phyloP scores from a whole-genome alignment of 2,797 vertebrate genomes.

The Aselliscus stoliczkanus region DNA sequence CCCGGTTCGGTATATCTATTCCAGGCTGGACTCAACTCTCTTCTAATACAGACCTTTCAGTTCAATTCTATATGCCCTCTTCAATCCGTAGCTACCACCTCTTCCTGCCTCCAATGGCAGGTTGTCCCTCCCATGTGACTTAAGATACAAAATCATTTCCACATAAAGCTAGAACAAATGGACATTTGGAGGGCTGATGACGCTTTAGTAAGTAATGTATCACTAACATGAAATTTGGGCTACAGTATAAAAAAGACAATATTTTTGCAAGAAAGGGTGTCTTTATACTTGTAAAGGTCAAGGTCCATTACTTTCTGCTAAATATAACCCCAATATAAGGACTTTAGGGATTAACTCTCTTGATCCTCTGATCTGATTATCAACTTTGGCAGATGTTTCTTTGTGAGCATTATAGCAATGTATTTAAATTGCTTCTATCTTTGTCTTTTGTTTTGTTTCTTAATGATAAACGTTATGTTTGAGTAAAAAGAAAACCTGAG shows the following conservation, averaged over 20 bases:
- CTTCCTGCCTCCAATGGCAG: not conserved
- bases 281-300: conserved; percentile 58
- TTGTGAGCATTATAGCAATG: not conserved
- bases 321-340: conserved; percentile 49
- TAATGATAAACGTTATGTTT: not conserved
- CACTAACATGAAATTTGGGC: not conserved
- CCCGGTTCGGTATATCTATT: not conserved
- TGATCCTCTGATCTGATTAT: conserved; percentile 54
- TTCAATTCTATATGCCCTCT: not conserved
- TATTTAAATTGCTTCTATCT: conserved; percentile 33
- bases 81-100: not conserved
- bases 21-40: not conserved
- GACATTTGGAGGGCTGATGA: not conserved
- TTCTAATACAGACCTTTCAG: not conserved
- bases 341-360: conserved; percentile 37
- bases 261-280: conserved; percentile 5
- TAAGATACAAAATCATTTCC: not conserved
- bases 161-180: not conserved
- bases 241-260: not conserved
- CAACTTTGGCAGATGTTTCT: conserved; percentile 25
- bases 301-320: conserved; percentile 55
- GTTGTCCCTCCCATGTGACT: not conserved
- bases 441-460: not conserved
- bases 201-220: not conserved
- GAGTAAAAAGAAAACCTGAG: not conserved